phyloP scores from a whole-genome alignment of 2,797 vertebrate species.

The Sebastes miniatus region DNA sequence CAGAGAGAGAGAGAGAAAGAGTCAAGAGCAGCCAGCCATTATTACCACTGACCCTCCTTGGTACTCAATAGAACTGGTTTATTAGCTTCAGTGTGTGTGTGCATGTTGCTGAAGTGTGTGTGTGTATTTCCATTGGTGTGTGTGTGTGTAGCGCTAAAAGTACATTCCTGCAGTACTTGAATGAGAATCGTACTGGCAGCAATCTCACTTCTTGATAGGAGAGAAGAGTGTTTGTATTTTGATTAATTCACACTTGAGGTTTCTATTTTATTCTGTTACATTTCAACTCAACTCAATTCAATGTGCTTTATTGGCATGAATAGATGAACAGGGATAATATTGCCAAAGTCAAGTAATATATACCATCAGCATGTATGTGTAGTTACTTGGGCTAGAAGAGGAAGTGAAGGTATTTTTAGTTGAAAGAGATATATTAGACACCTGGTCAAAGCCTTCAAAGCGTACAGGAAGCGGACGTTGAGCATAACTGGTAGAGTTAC shows the following conservation, averaged over 20 bases:
- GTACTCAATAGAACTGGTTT: conserved; percentile 74
- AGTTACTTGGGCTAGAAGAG: conserved; percentile 11
- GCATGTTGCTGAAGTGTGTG: conserved; percentile 17
- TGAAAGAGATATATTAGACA: conserved; percentile 42
- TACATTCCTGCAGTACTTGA: background rate
- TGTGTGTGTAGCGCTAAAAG: background rate
- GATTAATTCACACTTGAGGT: background rate
- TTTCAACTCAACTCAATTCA: background rate
- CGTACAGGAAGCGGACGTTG: conserved; percentile 22
- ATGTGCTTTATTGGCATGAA: background rate
- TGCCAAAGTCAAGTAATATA: background rate
- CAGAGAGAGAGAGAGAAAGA: conserved; percentile 53
- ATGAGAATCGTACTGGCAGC: conserved; percentile 23
- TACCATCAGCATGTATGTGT: background rate
- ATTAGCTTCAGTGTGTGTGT: conserved; percentile 63
- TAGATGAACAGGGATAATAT: background rate
- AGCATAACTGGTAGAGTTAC: conserved; percentile 36
- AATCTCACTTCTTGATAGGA: conserved; percentile 10
- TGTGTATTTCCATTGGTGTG: conserved; percentile 1
- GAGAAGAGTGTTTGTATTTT: conserved; percentile 3
- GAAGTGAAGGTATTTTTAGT: conserved; percentile 63
- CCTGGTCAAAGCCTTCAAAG: conserved; percentile 62
- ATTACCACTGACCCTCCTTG: conserved; percentile 78
- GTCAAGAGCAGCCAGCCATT: conserved; percentile 73
- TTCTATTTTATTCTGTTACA: background rate